Evolutionary conservation across 2,113 vertebrate genomes (phyloP).

Genomic region (Ceuthmochares aereus): DNA sequence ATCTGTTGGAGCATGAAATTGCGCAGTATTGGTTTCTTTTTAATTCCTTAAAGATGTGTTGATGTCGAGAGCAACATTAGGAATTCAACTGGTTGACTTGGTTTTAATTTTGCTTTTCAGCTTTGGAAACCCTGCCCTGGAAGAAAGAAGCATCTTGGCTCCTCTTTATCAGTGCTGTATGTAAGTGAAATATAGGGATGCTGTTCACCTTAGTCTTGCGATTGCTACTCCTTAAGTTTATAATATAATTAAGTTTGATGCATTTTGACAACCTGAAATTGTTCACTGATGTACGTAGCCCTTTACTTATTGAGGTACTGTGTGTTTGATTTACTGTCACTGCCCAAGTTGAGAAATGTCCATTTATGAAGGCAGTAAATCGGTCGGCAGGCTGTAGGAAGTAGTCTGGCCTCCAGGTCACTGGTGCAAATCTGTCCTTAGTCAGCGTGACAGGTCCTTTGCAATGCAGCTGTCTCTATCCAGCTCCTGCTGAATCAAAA

Average conservation of each 20-base stretch:
- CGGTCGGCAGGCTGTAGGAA: not conserved
- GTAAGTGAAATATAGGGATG: constrained; percentile 80
- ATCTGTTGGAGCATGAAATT: constrained; percentile 51
- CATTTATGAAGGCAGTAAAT: not conserved
- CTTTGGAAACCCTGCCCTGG: constrained; percentile 93
- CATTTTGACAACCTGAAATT: not conserved
- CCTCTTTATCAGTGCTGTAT: constrained; percentile 99
- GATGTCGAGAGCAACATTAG: not conserved
- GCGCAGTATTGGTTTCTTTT: not conserved
- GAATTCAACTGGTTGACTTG: constrained; percentile 1
- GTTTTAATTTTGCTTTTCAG: constrained; percentile 78
- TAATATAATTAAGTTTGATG: not conserved
- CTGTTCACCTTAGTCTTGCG: not conserved
- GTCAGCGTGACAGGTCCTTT: not conserved
- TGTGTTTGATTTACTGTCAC: not conserved
- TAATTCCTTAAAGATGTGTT: constrained; percentile 14
- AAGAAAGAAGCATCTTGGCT: constrained; percentile 97
- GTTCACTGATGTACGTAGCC: rapidly evolving
- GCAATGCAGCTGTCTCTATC: not conserved
- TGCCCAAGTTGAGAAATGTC: not conserved
- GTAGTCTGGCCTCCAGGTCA: not conserved
- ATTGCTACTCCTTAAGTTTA: not conserved
- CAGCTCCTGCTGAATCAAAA: not conserved
- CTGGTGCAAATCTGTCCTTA: not conserved
- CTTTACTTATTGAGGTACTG: not conserved